Evolutionary conservation across 2,888 invertebrate genomes (phyloP), one percentile per base, ranked within the genome.

Genomic region (Pogonocherus hispidulus): DNA sequence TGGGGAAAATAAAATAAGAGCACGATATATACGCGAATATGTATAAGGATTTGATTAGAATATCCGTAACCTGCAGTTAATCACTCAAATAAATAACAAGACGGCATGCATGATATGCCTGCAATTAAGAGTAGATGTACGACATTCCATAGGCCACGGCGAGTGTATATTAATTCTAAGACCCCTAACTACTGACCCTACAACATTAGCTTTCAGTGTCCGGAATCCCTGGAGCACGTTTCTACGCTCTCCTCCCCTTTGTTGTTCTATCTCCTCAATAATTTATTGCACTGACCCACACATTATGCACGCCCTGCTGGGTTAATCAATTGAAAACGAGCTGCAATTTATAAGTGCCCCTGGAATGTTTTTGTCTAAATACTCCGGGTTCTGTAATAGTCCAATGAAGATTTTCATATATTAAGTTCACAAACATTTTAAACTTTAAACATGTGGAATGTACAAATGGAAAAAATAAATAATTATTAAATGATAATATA

Each of bases 111-210:
- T 37, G 51, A 62, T 35, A 19, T 37, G 49, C 37, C 22, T 19
- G 80, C 81, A 82, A 82, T 84, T 83, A 83, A 78, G 22, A 77
- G 78, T 79, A 80, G 80, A 84, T 83, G 80, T 83, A 83, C 80
- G 82, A 79, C 81, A 81, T 81, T 81, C 80, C 78, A 68, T 19
- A 49, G 66, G 59, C 63, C 63, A 68, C 52, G 49, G 67, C 47
- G 69, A 14, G 27, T 78, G 80, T 80, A 80, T 82, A 83, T 83
- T 84, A 83, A 83, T 83, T 80, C 81, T 74, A 80, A 79, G 80
- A 79, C 78, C 82, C 82, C 83, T 79, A 76, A 73, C 76, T 77
- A 75, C 78, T 80, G 81, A 81, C 81, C 81, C 82, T 75, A 72
- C 69, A 75, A 75, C 77, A 75, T 77, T 74, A 76, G 76, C 78